Evolutionary conservation across 1,140 invertebrate genomes (phyloP), one percentile per base, ranked within the genome.

Genomic region (Calliphora vicina): DNA sequence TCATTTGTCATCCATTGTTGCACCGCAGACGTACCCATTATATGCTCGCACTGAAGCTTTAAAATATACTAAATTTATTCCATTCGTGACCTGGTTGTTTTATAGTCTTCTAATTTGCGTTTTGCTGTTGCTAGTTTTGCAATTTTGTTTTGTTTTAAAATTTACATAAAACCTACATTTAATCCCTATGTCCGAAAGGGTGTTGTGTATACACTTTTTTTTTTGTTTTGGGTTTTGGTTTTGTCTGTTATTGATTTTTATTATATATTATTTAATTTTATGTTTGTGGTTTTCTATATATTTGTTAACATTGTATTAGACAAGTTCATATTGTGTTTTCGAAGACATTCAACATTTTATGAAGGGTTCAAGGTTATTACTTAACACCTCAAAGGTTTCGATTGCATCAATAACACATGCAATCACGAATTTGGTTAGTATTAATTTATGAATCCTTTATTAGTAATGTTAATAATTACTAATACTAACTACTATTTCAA

Each of bases 1-100:
- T 88, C 88, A 57, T 80, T 85, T 84, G 85, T 86, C 87, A 90
- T 89, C 88, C 88, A 90, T 80, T 89, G 86, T 10, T 87, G 87
- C 35, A 83, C 73, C 10, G 83, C 78, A 35, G 72, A 45, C 15
- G 88, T 82, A 9, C 88, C 86, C 88, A 89, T 89, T 43, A 45
- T 85, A 67, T 67, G 20, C 50, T 23, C 9, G 61, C 61, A 10
- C 25, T 67, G 61, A 67, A 8, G n/a, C 5, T 67, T 67, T 67
- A 67, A 12, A 67, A 67, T 25, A 67, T 67, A 67, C 61, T 67
- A 23, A 67, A 67, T 67, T 25, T 25, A 23, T 25, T 67, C n/a
- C 61, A 67, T 25, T 1, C 1, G 3, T 25, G 9, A 0, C 8
- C 20, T 12, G 20, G 20, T 23, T 23, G 17, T 67, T 67, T 67